These are phyloP conservation scores for Zaprionus kolodkinae DNA, from an alignment of 1,140 invertebrate species.

Conservation along the genomic window DNA sequence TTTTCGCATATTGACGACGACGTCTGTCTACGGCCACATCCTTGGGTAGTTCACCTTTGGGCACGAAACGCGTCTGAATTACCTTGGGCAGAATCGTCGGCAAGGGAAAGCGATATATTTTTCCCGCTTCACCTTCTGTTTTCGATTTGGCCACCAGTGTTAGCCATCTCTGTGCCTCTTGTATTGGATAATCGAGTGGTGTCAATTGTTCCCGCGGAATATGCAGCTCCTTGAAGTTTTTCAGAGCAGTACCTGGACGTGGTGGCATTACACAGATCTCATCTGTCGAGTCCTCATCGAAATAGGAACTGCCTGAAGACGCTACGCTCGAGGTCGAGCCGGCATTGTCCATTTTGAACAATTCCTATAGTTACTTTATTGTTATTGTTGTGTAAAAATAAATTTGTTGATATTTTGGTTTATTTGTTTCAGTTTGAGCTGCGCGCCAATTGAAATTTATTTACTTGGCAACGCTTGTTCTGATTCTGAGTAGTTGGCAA, in stretches of 20 bases:
- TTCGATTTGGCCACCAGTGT: slow-evolving; percentile 61
- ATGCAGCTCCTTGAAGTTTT: slow-evolving; percentile 61
- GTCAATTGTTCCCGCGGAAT: slow-evolving; percentile 64
- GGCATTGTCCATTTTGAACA: slow-evolving; percentile 1
- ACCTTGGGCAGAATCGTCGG: slow-evolving; percentile 78
- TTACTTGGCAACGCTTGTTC: slow-evolving; percentile 2
- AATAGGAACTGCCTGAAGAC: not conserved
- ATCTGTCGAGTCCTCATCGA: not conserved
- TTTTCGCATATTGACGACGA: slow-evolving; percentile 64
- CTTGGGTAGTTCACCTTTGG: slow-evolving; percentile 68
- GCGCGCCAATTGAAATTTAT: slow-evolving; percentile 8
- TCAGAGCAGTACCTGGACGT: slow-evolving; percentile 61
- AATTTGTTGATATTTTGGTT: slow-evolving; percentile 17
- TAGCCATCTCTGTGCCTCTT: slow-evolving; percentile 78
- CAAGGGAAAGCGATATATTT: slow-evolving; percentile 69
- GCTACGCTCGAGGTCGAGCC: not conserved
- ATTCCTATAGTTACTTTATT: slow-evolving; percentile 13
- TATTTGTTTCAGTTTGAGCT: slow-evolving; percentile 13
- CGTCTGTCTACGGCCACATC: slow-evolving; percentile 79
- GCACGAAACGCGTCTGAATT: slow-evolving; percentile 67
- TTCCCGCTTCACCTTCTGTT: slow-evolving; percentile 34
- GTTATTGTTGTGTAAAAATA: slow-evolving; percentile 29
- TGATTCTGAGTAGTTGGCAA: slow-evolving; percentile 16
- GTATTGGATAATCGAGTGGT: slow-evolving; percentile 57
- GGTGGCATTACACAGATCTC: slow-evolving; percentile 66